Conservation (phyloP, 2,797 vertebrate species). For the Melanotaenia trifasciata region DNA sequence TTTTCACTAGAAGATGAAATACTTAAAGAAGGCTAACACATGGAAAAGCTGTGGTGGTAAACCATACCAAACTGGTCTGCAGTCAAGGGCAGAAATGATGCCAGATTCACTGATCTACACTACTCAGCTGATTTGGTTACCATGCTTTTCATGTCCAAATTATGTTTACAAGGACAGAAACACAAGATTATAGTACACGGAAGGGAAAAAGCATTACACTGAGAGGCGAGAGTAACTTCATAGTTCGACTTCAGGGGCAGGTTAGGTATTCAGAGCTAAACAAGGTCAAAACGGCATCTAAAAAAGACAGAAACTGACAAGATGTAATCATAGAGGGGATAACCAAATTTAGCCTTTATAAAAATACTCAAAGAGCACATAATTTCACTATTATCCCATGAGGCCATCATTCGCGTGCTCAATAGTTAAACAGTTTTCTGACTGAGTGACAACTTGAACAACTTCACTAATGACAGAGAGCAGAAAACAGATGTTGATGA, state of each 20-base stretch:
- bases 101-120: slow-evolving; percentile 2
- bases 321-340: slow-evolving; percentile 43
- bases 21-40: slow-evolving; percentile 25
- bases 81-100: slow-evolving; percentile 10
- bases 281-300: slow-evolving; percentile 45
- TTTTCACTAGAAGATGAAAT: slow-evolving; percentile 30
- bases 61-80: slow-evolving; percentile 1
- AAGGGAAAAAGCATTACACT: slow-evolving; percentile 8
- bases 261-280: slow-evolving; percentile 49
- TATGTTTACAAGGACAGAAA: slow-evolving; percentile 34
- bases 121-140: slow-evolving; percentile 18
- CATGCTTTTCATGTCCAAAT: slow-evolving; percentile 24
- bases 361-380: slow-evolving; percentile 51
- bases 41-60: slow-evolving; percentile 5
- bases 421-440: slow-evolving; percentile 32
- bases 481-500: slow-evolving; percentile 25
- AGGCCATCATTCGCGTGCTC: slow-evolving; percentile 23
- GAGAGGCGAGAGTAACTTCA: slow-evolving; percentile 23
- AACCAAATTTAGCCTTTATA: slow-evolving; percentile 49
- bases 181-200: slow-evolving; percentile 26
- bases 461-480: slow-evolving; percentile 17
- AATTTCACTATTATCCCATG: slow-evolving; percentile 45
- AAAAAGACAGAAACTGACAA: slow-evolving; percentile 43
- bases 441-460: slow-evolving; percentile 32
- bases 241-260: slow-evolving; percentile 29